Conservation (phyloP, 1,140 invertebrate species). For the Zaprionus vittiger region DNA sequence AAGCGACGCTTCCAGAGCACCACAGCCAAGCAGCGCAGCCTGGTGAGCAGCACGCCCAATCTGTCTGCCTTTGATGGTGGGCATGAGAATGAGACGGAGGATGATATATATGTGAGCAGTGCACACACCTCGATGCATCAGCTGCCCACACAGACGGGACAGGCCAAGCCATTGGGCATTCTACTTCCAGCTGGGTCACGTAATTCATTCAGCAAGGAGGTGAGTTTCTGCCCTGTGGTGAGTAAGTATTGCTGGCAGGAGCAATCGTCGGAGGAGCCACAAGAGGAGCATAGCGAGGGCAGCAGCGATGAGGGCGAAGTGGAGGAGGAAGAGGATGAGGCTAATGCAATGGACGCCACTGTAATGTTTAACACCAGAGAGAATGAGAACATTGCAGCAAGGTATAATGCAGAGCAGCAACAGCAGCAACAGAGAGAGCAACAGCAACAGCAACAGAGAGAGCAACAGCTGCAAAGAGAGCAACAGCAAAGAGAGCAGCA, state of each 20-base stretch:
- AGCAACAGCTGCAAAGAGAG: constrained; percentile 27
- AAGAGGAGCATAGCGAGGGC: constrained; percentile 30
- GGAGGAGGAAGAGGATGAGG: constrained; percentile 59
- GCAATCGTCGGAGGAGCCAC: constrained; percentile 79
- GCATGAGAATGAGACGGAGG: constrained; percentile 60
- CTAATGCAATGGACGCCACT: constrained; percentile 68
- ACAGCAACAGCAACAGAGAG: constrained; percentile 29
- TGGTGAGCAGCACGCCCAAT: constrained; percentile 88
- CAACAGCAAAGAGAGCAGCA: constrained; percentile 3
- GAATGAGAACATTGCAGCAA: constrained; percentile 68
- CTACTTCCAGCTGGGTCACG: constrained; percentile 85
- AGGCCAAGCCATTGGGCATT: constrained; percentile 85
- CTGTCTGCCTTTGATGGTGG: constrained; percentile 85
- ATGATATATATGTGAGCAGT: constrained; percentile 79
- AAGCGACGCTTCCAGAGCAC: constrained; percentile 76
- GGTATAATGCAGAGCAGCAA: constrained; percentile 50
- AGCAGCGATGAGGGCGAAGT: constrained; percentile 36
- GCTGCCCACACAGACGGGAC: constrained; percentile 80
- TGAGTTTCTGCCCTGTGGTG: constrained; percentile 89
- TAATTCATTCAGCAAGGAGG: constrained; percentile 85
- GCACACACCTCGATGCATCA: constrained; percentile 85
- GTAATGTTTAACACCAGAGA: constrained; percentile 79
- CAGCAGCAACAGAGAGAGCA: constrained; percentile 19
- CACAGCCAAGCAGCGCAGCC: constrained; percentile 83
- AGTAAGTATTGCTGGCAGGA: constrained; percentile 90